These are phyloP conservation scores for Margarornis squamiger DNA, from an alignment of 2,797 vertebrate species.

Conservation along the genomic window DNA sequence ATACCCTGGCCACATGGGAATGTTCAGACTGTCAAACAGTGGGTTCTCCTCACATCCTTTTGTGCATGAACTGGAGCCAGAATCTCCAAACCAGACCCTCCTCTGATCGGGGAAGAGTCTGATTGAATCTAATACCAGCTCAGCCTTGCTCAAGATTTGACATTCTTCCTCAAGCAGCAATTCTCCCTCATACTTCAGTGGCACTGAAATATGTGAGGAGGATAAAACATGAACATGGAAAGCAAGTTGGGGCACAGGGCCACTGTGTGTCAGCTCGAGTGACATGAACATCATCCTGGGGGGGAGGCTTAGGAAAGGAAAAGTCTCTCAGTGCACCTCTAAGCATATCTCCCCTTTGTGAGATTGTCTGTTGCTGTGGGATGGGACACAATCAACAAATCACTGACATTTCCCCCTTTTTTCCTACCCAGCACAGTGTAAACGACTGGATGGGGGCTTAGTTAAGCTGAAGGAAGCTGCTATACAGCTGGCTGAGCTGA, in stretches of 20 bases:
- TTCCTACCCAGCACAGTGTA: slow-evolving; percentile 85
- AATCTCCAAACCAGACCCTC: not conserved
- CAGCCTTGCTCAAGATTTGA: not conserved
- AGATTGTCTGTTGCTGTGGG: not conserved
- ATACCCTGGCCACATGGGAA: not conserved
- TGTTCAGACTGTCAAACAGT: not conserved
- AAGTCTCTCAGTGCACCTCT: not conserved
- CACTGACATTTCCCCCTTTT: not conserved
- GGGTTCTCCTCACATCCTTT: not conserved
- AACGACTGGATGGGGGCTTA: slow-evolving; percentile 89
- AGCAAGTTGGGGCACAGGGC: not conserved
- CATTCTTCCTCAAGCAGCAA: not conserved
- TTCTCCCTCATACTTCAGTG: not conserved
- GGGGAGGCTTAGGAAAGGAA: not conserved
- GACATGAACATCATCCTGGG: not conserved
- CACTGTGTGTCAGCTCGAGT: not conserved
- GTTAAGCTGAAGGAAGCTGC: slow-evolving; percentile 94
- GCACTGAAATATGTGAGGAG: not conserved
- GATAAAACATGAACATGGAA: not conserved
- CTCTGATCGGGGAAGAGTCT: not conserved
- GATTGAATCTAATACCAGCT: not conserved
- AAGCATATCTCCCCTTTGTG: not conserved
- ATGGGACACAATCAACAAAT: not conserved
- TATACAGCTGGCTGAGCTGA: slow-evolving; percentile 87
- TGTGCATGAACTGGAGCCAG: not conserved